Base-by-base conservation (phyloP, 2,888 invertebrate genomes). In the Stenchaetothrips biformis region DNA sequence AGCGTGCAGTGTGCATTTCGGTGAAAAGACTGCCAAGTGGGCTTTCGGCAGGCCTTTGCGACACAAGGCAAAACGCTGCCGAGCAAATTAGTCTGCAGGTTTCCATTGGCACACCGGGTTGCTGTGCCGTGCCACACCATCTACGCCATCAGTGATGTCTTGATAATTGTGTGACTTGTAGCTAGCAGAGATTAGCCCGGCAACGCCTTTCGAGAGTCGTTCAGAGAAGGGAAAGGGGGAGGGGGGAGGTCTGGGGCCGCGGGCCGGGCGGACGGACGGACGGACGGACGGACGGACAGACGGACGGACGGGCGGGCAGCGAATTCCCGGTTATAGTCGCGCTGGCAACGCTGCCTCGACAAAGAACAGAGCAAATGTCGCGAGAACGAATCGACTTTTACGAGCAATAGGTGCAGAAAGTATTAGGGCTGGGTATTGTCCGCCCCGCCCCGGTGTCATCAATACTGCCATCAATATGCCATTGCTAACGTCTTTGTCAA, bases 151-250 rank as follows among this genome's bases (percentile, higher is more conserved):
- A 74, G 67, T 74, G 67, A 74, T 74, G 67, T 74, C 67, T 74
- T 25, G 67, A 74, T 74, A 74, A 74, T 74, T 74, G 67, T 74
- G 67, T 25, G 67, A 74, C 59, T 59, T 74, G 67, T 25, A 25
- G 25, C 59, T 59, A 74, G 67, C 37, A 74, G 67, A 74, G 67
- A 74, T 74, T 25, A 21, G 53, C 16, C 18, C 53, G 13, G 67
- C 67, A 21, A 25, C 67, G 25, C 11, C 67, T 74, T 74, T 74
- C 18, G 59, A 18, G 59, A 59, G 59, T 59, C 25, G 25, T 74
- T 21, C 67, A 25, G 11, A 74, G 21, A 18, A 21, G 21, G 4
- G 21, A 67, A 21, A 67, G 21, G 7, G 62, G 18, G 62, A 67
- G 67, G 21, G 21, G 21, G 21, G 21, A 13, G 53, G 53, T n/a